These are phyloP conservation scores for Leptopilina syphax DNA, from an alignment of 2,888 invertebrate genomes.

Conservation along the genomic window DNA sequence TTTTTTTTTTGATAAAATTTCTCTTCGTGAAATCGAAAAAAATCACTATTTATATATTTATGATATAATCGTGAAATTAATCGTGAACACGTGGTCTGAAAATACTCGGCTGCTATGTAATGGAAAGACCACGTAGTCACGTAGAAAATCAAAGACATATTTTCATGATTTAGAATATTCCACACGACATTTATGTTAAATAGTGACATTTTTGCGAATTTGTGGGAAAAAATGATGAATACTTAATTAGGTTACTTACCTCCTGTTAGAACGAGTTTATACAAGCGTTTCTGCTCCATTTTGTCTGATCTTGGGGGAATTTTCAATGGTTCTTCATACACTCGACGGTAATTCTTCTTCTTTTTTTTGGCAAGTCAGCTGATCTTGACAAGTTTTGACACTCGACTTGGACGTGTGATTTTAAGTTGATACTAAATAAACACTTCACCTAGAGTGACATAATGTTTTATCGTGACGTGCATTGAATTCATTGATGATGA, in stretches of 20 bases:
- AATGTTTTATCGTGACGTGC: slow-evolving; percentile 42
- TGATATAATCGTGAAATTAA: slow-evolving; percentile 11
- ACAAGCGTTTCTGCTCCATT: slow-evolving; percentile 84
- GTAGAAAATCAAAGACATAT: background rate
- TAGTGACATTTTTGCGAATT: no score
- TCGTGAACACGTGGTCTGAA: slow-evolving; percentile 53
- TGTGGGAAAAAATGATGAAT: background rate
- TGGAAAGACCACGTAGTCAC: background rate
- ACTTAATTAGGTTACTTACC: slow-evolving; percentile 81
- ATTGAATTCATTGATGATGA: slow-evolving; percentile 17
- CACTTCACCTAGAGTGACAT: slow-evolving; percentile 64
- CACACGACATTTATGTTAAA: background rate
- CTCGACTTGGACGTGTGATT: slow-evolving; percentile 61
- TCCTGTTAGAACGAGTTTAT: slow-evolving; percentile 92
- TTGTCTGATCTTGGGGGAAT: slow-evolving; percentile 44
- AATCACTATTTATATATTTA: background rate
- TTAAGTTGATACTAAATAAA: slow-evolving; percentile 69
- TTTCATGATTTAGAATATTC: background rate
- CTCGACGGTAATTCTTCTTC: no score
- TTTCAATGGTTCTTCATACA: slow-evolving; percentile 30
- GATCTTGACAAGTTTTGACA: slow-evolving; percentile 45
- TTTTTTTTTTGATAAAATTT: no score
- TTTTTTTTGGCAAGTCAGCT: slow-evolving; percentile 41
- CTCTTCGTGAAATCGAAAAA: no score
- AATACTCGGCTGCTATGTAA: slow-evolving; percentile 13